A percentile compares a stretch with the other conserved stretches of the same genome.
phyloP scores from a whole-genome alignment of 1,140 invertebrate species.

The Batillaria attramentaria region DNA sequence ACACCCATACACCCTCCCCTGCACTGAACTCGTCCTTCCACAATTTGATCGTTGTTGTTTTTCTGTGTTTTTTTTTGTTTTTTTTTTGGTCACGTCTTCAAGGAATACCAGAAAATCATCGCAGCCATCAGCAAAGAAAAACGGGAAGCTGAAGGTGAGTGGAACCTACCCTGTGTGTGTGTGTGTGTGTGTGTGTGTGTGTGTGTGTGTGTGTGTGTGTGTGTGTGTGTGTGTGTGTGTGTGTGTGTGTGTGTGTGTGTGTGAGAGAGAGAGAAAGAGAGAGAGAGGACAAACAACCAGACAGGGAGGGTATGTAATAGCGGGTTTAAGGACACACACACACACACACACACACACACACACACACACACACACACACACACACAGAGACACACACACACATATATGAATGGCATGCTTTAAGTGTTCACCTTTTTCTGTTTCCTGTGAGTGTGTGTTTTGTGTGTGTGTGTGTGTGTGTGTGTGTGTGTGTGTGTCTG shows the following conservation, averaged over 20 bases:
- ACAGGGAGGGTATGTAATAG: too few relatives aligned
- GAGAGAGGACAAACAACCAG: too few relatives aligned
- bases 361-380: too few relatives aligned
- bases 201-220: not conserved
- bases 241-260: not conserved
- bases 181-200: not conserved
- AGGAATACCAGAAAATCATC: slow-evolving; percentile 8
- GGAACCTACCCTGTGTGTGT: not conserved
- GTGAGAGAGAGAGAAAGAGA: not conserved
- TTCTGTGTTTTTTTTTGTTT: too few relatives aligned
- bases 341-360: too few relatives aligned
- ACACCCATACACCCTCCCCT: not conserved
- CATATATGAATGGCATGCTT: too few relatives aligned
- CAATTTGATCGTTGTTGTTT: too few relatives aligned
- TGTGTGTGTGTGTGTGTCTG: slow-evolving; percentile 12
- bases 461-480: slow-evolving; percentile 1
- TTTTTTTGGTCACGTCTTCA: not conserved
- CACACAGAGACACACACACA: too few relatives aligned
- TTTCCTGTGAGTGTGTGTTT: slow-evolving; percentile 12
- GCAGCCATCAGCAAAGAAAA: slow-evolving; percentile 14
- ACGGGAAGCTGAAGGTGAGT: slow-evolving; percentile 3
- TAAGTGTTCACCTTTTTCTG: not conserved
- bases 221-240: slow-evolving; percentile 10
- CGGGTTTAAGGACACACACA: too few relatives aligned
- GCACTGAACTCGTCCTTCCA: not conserved